Conservation (phyloP, 2,113 vertebrate species). For the Bungarus multicinctus region DNA sequence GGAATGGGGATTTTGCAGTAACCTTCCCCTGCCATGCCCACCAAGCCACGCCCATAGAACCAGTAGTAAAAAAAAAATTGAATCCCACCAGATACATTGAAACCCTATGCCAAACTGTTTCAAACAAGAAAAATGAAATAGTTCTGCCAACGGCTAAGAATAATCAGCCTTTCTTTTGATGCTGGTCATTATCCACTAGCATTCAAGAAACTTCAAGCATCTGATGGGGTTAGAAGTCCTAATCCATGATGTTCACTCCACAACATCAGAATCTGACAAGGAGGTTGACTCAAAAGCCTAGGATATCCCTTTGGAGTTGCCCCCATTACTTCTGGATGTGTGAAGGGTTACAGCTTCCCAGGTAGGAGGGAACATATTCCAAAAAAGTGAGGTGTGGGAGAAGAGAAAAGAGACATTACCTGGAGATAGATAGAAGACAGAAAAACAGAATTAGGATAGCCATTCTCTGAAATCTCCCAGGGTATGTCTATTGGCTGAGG, state of each 20-base stretch:
- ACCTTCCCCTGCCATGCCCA: too few relatives aligned
- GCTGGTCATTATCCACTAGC: neutral
- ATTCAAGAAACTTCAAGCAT: neutral
- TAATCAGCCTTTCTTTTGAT: neutral
- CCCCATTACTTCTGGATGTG: neutral
- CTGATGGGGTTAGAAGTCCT: neutral
- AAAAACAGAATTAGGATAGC: too few relatives aligned
- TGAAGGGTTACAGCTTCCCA: too few relatives aligned
- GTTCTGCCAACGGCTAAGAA: neutral
- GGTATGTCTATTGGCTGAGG: too few relatives aligned
- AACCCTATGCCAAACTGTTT: neutral
- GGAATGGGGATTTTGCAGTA: too few relatives aligned
- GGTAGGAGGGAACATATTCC: too few relatives aligned
- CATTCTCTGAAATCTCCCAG: too few relatives aligned
- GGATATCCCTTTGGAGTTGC: neutral
- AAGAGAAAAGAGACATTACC: too few relatives aligned
- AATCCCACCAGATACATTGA: neutral
- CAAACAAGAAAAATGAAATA: neutral
- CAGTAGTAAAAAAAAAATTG: too few relatives aligned
- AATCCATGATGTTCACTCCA: neutral
- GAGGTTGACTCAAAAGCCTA: neutral
- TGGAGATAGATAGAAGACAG: too few relatives aligned
- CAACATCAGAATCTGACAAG: neutral
- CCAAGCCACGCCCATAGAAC: too few relatives aligned
- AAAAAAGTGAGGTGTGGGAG: too few relatives aligned